Percentiles rank a stretch among this genome's conserved stretches.
Evolutionary conservation across 2,888 invertebrate genomes (phyloP).

Genomic region (Agonum fuliginosum): DNA sequence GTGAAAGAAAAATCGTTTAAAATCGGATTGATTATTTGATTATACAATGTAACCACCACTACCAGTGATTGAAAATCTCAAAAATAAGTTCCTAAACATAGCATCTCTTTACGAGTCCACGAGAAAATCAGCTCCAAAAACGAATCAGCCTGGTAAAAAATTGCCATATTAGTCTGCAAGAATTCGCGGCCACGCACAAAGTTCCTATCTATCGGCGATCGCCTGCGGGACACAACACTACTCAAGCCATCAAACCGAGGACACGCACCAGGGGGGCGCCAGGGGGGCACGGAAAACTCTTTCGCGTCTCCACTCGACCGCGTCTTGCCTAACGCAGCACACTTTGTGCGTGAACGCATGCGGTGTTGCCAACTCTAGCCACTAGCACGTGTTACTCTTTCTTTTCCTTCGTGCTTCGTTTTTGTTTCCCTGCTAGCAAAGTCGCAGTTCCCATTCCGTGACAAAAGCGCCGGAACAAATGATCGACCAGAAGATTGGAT

Average conservation of each 20-base stretch:
- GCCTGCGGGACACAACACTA: neutral
- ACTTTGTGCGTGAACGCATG: constrained; percentile 46
- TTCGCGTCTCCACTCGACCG: neutral
- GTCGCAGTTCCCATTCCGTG: too few relatives aligned
- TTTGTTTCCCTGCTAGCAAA: constrained; percentile 25
- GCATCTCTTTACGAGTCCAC: too few relatives aligned
- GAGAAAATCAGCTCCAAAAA: too few relatives aligned
- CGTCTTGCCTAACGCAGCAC: constrained; percentile 36
- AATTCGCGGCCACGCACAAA: too few relatives aligned
- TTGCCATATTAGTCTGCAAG: too few relatives aligned
- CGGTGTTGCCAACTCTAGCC: constrained; percentile 24
- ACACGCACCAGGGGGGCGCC: neutral
- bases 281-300: neutral
- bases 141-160: too few relatives aligned
- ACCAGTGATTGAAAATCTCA: too few relatives aligned
- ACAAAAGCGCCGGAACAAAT: constrained; percentile 18
- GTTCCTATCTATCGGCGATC: too few relatives aligned
- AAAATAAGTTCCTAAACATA: too few relatives aligned
- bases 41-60: too few relatives aligned
- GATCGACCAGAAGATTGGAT: constrained; percentile 3
- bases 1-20: too few relatives aligned
- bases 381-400: constrained; percentile 9
- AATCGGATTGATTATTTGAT: too few relatives aligned
- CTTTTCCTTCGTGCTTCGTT: neutral
- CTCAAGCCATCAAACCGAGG: neutral